Evolutionary conservation across 2,113 vertebrate genomes (phyloP).

Genomic region (Callionymus lyra): DNA sequence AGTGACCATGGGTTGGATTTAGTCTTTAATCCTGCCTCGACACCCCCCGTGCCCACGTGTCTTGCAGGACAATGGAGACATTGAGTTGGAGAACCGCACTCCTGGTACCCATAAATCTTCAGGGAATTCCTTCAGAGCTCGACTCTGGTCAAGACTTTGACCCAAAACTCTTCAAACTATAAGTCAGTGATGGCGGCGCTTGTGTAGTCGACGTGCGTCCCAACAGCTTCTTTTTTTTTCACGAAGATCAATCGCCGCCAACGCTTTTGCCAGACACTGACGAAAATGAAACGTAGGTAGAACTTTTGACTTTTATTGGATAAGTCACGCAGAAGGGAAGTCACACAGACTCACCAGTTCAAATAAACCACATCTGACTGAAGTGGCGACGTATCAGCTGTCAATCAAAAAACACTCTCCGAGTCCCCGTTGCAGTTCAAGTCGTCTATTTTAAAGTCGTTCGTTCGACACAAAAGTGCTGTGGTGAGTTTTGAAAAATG

Average conservation of each 20-base stretch:
- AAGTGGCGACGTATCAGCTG: constrained; percentile 35
- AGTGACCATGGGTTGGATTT: constrained; percentile 2
- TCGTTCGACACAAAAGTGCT: too few relatives aligned
- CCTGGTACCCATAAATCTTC: constrained; percentile 20
- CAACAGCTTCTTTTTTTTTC: constrained; percentile 41
- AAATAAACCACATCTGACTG: constrained; percentile 36
- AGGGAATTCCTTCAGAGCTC: constrained; percentile 12
- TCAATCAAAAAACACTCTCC: constrained; percentile 22
- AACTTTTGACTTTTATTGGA: constrained; percentile 24
- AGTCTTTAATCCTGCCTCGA: constrained; percentile 22
- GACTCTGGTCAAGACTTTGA: neutral
- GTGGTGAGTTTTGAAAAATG: too few relatives aligned
- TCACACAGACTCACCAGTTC: constrained; percentile 34
- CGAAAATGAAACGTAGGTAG: constrained; percentile 11
- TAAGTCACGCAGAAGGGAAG: constrained; percentile 40
- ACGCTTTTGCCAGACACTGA: too few relatives aligned
- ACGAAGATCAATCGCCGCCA: too few relatives aligned
- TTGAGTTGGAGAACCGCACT: constrained; percentile 12
- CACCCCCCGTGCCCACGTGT: constrained; percentile 16
- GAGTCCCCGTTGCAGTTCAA: too few relatives aligned
- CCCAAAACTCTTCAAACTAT: neutral
- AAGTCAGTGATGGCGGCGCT: too few relatives aligned
- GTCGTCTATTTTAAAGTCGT: too few relatives aligned
- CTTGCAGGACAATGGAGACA: constrained; percentile 40
- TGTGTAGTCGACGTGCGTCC: constrained; percentile 14